Conservation (phyloP, 2,888 invertebrate species). For the Pardosa pseudoannulata region DNA sequence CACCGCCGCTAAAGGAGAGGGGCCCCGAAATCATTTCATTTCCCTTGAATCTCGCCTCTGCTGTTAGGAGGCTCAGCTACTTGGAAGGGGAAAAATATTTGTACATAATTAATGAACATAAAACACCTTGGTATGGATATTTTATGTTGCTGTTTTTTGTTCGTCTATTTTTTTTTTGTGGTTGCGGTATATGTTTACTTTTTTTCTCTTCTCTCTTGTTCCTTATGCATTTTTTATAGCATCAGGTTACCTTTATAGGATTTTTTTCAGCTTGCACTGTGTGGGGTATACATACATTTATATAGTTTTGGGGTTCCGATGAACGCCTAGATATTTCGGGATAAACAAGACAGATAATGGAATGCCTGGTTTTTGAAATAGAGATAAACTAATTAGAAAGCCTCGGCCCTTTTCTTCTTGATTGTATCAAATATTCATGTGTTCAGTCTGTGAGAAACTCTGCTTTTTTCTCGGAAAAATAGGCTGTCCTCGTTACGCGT, state of each 20-base stretch:
- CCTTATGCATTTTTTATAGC: background rate
- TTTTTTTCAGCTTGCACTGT: background rate
- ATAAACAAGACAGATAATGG: constrained; percentile 1
- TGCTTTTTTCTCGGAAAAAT: too few relatives aligned
- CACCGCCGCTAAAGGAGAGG: constrained; percentile 37
- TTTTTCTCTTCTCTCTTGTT: too few relatives aligned
- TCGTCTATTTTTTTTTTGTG: too few relatives aligned
- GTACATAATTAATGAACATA: constrained; percentile 72
- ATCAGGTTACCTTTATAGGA: background rate
- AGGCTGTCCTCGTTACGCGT: too few relatives aligned
- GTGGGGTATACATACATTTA: too few relatives aligned
- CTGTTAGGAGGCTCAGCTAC: constrained; percentile 52
- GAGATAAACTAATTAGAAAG: constrained; percentile 4
- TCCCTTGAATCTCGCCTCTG: constrained; percentile 33
- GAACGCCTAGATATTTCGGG: background rate
- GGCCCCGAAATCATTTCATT: constrained; percentile 52
- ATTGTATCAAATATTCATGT: background rate
- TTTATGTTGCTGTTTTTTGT: background rate
- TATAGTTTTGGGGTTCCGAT: too few relatives aligned
- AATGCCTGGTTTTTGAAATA: background rate
- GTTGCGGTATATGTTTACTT: background rate
- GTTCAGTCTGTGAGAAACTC: too few relatives aligned
- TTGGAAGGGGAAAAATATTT: constrained; percentile 46
- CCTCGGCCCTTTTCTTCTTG: background rate
- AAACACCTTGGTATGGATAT: constrained; percentile 53